Evolutionary conservation across 2,113 vertebrate species (phyloP).

Genomic region (Panthera tigris): DNA sequence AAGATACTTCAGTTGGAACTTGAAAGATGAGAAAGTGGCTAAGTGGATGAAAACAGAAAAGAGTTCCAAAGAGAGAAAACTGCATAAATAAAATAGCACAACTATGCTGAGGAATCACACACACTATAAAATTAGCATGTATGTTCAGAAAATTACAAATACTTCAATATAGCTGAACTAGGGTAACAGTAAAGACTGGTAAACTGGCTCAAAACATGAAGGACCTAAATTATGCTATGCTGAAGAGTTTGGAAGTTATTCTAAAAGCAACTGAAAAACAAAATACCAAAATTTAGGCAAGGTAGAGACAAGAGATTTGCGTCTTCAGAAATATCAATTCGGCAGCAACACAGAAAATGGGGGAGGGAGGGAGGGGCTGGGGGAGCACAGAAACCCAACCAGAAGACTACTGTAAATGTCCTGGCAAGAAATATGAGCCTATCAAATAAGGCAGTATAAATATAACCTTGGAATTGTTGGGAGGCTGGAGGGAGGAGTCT

Average conservation of each 20-base stretch:
- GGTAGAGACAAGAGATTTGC: not conserved
- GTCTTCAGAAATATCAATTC: not conserved
- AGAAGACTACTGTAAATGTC: not conserved
- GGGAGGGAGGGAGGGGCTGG: rapidly evolving
- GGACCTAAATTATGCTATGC: not conserved
- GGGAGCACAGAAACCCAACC: not conserved
- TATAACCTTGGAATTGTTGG: not conserved
- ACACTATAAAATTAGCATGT: slow-evolving; percentile 14
- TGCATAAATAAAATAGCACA: slow-evolving; percentile 23
- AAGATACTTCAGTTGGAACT: not conserved
- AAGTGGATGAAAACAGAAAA: not conserved
- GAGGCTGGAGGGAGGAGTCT: not conserved
- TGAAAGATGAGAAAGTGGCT: not conserved
- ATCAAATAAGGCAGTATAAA: not conserved
- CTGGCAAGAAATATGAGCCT: not conserved
- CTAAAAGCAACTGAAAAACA: not conserved
- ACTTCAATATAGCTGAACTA: not conserved
- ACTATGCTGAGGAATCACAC: not conserved
- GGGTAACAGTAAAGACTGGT: not conserved
- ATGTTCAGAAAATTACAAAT: slow-evolving; percentile 32
- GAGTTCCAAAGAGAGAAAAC: not conserved
- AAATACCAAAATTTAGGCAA: not conserved
- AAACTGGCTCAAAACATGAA: slow-evolving; percentile 31
- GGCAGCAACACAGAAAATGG: not conserved
- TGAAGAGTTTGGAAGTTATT: not conserved